phyloP scores from a whole-genome alignment of 2,888 invertebrate species.

The Hyppa rectilinea region DNA sequence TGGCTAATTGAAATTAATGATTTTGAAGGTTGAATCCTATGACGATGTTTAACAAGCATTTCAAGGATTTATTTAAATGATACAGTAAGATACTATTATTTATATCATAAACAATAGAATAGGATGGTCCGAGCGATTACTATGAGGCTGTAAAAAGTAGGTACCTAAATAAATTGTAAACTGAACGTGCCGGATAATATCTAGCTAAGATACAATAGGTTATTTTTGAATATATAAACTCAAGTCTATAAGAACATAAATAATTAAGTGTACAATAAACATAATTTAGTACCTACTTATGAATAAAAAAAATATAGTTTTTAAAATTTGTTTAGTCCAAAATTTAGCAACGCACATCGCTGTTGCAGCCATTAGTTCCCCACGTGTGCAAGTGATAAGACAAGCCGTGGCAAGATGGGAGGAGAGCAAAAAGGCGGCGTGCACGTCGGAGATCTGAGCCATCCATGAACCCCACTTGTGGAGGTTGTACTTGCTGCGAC shows the following conservation, averaged over 20 bases:
- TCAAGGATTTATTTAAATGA: slow-evolving; percentile 38
- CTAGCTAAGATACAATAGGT: neutral
- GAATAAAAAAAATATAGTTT: too few relatives aligned
- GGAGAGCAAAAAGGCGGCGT: too few relatives aligned
- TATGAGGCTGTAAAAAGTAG: slow-evolving; percentile 4
- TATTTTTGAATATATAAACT: slow-evolving; percentile 1
- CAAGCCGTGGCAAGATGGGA: too few relatives aligned
- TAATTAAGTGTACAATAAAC: neutral
- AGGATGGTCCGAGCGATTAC: slow-evolving; percentile 5
- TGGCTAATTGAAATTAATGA: too few relatives aligned
- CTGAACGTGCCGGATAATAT: slow-evolving; percentile 24
- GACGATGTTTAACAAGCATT: slow-evolving; percentile 7
- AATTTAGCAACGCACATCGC: too few relatives aligned
- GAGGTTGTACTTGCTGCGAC: too few relatives aligned
- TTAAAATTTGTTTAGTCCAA: too few relatives aligned
- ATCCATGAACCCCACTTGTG: too few relatives aligned
- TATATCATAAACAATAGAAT: slow-evolving; percentile 29
- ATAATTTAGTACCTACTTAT: too few relatives aligned
- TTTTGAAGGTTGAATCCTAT: neutral
- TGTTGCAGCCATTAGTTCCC: too few relatives aligned
- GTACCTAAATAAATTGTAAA: slow-evolving; percentile 3
- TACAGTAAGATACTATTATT: slow-evolving; percentile 4
- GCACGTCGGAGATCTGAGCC: too few relatives aligned
- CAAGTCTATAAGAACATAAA: neutral
- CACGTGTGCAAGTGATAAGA: too few relatives aligned